Base-by-base conservation (phyloP, 1,140 invertebrate genomes). In the Scylla paramamosain region DNA sequence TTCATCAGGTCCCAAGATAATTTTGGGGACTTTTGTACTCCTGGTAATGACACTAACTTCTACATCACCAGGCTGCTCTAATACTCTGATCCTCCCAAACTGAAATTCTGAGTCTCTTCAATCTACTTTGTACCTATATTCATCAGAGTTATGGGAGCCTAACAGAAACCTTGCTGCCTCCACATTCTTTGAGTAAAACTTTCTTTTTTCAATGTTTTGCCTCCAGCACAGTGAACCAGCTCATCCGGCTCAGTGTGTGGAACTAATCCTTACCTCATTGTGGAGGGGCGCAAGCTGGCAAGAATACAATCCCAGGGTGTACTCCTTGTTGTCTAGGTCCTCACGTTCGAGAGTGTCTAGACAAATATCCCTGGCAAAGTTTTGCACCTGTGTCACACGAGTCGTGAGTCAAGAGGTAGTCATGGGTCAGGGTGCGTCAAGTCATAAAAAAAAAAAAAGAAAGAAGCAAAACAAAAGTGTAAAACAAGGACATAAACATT, bases 311-410 rank as follows among this genome's bases (percentile, higher is more conserved):
- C 95, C 92, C 28, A 95, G 89, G 94, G 20, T 59, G 92, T 96
- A 96, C 83, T 91, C 95, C 46, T 96, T 92, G 91, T 93, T 95
- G 88, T 96, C 95, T 48, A 96, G 45, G 93, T 96, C 96, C 91
- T 96, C 96, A 29, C 95, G 93, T 48, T 96, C 96, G 87, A 96
- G 86, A 39, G 95, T 96, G 93, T 96, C 96, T 93, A 96, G 92
- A 94, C 96, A 96, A n/a, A 96, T 59, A 84, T 93, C 83, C 59
- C 87, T 83, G 12, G 46, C 87, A 84, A 96, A 87, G 94, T 95
- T 96, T 91, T 92, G 95, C 48, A 96, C 95, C 95, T 95, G 95
- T 84, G 84, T 59, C 67, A 39, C 83, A 67, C 67, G 46, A 52
- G 95, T 86, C 87, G 59, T 82, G 52, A 8, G 90, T 91, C 59